Base-by-base conservation (phyloP, 2,888 invertebrate genomes). In the Labia minor region DNA sequence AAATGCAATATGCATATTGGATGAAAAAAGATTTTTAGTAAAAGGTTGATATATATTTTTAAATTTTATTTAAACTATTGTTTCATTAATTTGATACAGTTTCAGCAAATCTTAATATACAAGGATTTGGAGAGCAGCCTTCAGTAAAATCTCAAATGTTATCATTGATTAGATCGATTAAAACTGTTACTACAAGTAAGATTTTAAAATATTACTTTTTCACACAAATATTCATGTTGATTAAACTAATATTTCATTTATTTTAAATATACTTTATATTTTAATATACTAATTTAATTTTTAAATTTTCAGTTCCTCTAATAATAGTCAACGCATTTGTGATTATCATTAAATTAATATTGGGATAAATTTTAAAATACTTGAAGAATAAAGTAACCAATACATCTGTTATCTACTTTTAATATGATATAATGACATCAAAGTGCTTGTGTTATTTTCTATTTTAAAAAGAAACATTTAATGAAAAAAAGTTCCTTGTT, bases 121-220 rank as follows among this genome's bases (percentile, higher is more conserved):
- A 91, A 78, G 93, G 92, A 10, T 96, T 92, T 79, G 94, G 91
- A 61, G 92, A 95, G 75, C 86, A 86, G 74, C 83, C 93, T 0
- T 87, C 92, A 0, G 83, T 90, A 2, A 97, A 95, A 78, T 86
- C 88, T 66, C 96, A 97, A 79, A 80, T 94, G 65, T 81, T 97
- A 71, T 92, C 95, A 79, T 83, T 98, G 67, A 85, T 98, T 33
- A 85, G 93, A 74, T 96, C 98, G 1, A 95, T 98, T 71, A 83
- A 96, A 74, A 98, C 96, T 68, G 97, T 98, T n/a, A 92, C 94
- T 74, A 88, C 95, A 84, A 92, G 98, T 98, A 84, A 86, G 88
- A 85, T 72, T 62, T 71, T 37, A n/a, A n/a, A n/a, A n/a, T n/a
- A n/a, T 1, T 64, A 62, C 19, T 49, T 67, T 37, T 63, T 61